A percentile compares a stretch with the other conserved stretches of the same genome.
Conservation (phyloP, 1,140 invertebrate genomes). For the Drosophila athabasca region DNA sequence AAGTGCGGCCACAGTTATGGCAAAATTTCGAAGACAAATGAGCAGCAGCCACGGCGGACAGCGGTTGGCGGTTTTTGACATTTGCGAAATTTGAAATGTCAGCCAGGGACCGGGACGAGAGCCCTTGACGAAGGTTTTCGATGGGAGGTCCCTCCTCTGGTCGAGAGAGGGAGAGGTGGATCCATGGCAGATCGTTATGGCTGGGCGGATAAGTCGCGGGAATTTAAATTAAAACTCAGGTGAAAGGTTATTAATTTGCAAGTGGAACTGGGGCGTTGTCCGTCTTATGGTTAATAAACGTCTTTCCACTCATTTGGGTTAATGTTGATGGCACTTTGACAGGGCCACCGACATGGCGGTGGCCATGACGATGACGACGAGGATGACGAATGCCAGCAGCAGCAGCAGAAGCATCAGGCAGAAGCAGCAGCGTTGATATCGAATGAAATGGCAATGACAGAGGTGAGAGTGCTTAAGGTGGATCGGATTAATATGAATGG, state of each 20-base stretch:
- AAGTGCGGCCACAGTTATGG: conserved; percentile 63
- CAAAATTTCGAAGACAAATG: conserved; percentile 71
- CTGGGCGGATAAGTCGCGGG: conserved; percentile 53
- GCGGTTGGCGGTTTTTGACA: conserved; percentile 58
- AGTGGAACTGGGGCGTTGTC: conserved; percentile 68
- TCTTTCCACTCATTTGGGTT: conserved; percentile 66
- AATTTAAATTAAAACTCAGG: conserved; percentile 80
- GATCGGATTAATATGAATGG: conserved; percentile 33
- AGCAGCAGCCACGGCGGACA: conserved; percentile 41
- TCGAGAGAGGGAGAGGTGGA: conserved; percentile 15
- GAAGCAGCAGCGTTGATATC: conserved; percentile 35
- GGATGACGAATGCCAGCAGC: conserved; percentile 26
- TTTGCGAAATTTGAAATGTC: conserved; percentile 82
- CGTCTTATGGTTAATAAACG: conserved; percentile 34
- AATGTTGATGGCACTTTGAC: conserved; percentile 58
- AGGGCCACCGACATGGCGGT: conserved; percentile 36
- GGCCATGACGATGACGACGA: conserved; percentile 37
- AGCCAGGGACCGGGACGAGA: conserved; percentile 32
- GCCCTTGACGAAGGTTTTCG: conserved; percentile 64
- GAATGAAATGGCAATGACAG: conserved; percentile 17
- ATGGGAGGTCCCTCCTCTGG: conserved; percentile 13
- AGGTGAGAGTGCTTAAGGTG: neutral
- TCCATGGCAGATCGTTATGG: conserved; percentile 30
- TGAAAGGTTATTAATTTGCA: conserved; percentile 81
- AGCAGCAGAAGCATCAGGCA: no score